Base-by-base conservation (phyloP, 2,888 invertebrate species). In the Meloe dianella region DNA sequence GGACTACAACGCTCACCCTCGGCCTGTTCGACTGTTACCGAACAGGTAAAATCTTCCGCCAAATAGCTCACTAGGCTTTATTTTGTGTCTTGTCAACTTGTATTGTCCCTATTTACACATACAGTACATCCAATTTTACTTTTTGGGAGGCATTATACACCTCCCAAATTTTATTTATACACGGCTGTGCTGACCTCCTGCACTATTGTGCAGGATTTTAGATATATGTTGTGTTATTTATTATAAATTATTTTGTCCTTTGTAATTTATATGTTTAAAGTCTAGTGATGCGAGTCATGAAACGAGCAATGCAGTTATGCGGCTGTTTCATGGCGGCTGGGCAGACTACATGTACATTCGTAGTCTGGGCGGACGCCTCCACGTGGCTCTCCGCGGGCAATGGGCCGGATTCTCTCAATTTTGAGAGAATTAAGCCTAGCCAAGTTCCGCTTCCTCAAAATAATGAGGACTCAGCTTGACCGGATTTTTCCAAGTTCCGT, bases 1-100 rank as follows among this genome's bases (percentile, higher is more conserved):
- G 66, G 78, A 78, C 67, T 75, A 77, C 68, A 66, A 75, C 63
- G 73, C 69, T 47, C 71, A 68, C 71, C 69, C 59, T 66, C 63
- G 67, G 17, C 72, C 66, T 56, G 60, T 30, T 57, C 35, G 14
- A 12, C 38, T 12, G 14, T 14, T 10, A 38, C 38, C 10, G 38
- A 38, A 38, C 38, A n/a, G 38, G 38, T 38, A 35, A 35, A 35
- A 35, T 35, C 14, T 35, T 35, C 35, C 35, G 8, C 35, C 35
- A 35, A 35, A 9, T 12, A 35, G 35, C 35, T 9, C 35, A 12
- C 35, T 35, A 35, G 35, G 14, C 35, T 35, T 35, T 12, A 12
- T 4, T 3, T 35, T 35, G 35, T 35, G 4, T 5, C 8, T 3
- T 35, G 14, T 35, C 3, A 12, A 35, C 14, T 7, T 35, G 30